Conservation (phyloP, 2,113 vertebrate genomes). For the Phylloscopus whistleri region DNA sequence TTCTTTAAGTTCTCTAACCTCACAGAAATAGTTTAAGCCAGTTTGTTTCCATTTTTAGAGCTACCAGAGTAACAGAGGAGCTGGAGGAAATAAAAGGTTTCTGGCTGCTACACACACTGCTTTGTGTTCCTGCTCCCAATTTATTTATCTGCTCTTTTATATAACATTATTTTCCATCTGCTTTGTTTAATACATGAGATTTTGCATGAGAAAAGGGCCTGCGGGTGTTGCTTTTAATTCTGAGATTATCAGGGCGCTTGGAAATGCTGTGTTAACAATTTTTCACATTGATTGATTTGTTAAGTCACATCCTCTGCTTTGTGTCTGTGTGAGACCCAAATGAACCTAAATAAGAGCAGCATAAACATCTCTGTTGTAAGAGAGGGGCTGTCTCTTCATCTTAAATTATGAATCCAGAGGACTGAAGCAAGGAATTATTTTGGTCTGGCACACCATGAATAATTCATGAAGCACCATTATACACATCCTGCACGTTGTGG, state of each 20-base stretch:
- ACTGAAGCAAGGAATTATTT: neutral
- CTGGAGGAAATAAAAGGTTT: neutral
- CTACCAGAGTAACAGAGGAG: neutral
- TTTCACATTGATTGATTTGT: neutral
- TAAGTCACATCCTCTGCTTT: neutral
- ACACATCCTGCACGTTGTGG: neutral
- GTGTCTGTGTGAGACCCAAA: neutral
- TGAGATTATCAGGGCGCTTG: neutral
- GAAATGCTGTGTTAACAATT: neutral
- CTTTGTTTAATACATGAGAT: neutral
- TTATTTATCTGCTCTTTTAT: neutral
- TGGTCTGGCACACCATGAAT: slow-evolving; percentile 26
- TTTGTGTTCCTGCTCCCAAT: neutral
- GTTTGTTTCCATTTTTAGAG: neutral
- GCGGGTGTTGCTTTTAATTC: neutral
- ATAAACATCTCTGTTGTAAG: neutral
- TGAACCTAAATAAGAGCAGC: neutral
- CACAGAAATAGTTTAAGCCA: neutral
- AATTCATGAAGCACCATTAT: slow-evolving; percentile 17
- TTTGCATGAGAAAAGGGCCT: neutral
- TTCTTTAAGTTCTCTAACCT: neutral
- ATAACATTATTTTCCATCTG: neutral
- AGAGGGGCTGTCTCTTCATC: neutral
- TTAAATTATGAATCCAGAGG: slow-evolving; percentile 10
- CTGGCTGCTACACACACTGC: neutral